A percentile compares a stretch with the other conserved stretches of the same genome.
These are phyloP conservation scores for Xenus cinereus DNA, from an alignment of 2,113 vertebrate genomes.

Conservation along the genomic window DNA sequence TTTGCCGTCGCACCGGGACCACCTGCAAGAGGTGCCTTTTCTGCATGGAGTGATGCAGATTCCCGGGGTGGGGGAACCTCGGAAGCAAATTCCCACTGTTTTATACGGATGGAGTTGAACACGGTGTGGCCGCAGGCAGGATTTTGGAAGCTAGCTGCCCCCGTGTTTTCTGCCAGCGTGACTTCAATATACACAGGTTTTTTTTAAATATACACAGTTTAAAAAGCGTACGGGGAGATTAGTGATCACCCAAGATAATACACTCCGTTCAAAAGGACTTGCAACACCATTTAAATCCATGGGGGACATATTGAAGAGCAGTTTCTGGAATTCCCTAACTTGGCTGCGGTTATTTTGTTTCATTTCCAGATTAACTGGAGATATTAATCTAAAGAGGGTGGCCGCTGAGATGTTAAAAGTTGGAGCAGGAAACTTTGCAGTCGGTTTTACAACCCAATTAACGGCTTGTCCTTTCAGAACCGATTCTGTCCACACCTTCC, in stretches of 20 bases:
- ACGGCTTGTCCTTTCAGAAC: background rate
- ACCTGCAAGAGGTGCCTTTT: background rate
- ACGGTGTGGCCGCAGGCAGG: background rate
- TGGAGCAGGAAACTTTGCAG: background rate
- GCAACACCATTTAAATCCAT: background rate
- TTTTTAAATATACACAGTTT: background rate
- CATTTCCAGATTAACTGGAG: background rate
- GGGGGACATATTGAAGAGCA: background rate
- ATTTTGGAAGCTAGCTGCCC: background rate
- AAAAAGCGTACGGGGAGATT: background rate
- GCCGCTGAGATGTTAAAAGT: background rate
- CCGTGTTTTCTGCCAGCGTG: background rate
- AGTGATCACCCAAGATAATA: background rate
- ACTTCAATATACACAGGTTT: background rate
- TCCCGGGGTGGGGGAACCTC: background rate
- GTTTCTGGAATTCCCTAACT: background rate
- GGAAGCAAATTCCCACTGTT: background rate
- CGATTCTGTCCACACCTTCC: background rate
- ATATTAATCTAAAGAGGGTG: background rate
- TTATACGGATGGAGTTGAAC: background rate
- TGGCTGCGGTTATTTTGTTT: background rate
- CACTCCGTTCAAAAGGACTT: background rate
- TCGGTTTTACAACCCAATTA: background rate
- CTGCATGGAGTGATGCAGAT: rapidly evolving
- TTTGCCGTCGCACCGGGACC: background rate